A percentile compares a stretch with the other conserved stretches of the same genome.
phyloP scores from a whole-genome alignment of 2,797 vertebrate species.

The Xiphophorus birchmanni region DNA sequence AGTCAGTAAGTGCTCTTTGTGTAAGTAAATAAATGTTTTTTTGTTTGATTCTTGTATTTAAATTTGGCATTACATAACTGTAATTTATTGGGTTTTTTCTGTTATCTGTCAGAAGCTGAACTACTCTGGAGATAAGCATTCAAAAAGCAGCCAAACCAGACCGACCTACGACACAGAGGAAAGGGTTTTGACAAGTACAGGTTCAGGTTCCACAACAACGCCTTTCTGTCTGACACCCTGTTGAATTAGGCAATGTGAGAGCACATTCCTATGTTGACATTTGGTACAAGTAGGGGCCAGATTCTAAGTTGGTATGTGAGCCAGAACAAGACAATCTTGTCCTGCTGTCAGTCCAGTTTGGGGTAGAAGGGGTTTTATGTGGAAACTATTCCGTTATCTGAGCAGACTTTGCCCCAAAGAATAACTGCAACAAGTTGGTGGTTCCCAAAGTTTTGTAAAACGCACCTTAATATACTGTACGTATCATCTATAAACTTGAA shows the following conservation, averaged over 20 bases:
- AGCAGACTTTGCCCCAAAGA: slow-evolving; percentile 38
- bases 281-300: slow-evolving; percentile 8
- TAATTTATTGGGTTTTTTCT: not conserved
- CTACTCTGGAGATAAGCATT: slow-evolving; percentile 16
- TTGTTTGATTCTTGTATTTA: not conserved
- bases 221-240: slow-evolving; percentile 1
- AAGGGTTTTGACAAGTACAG: slow-evolving; percentile 18
- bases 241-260: slow-evolving; percentile 15
- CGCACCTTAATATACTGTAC: not conserved
- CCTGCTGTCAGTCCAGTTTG: slow-evolving; percentile 18
- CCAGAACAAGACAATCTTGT: slow-evolving; percentile 14
- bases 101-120: slow-evolving; percentile 7
- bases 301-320: slow-evolving; percentile 10
- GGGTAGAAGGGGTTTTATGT: slow-evolving; percentile 15
- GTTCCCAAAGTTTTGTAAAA: slow-evolving; percentile 12
- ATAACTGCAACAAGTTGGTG: not conserved
- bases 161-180: not conserved
- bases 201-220: slow-evolving; percentile 30
- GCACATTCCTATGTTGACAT: slow-evolving; percentile 43
- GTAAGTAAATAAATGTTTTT: not conserved
- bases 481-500: not conserved
- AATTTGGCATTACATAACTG: not conserved
- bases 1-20: not conserved
- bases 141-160: slow-evolving; percentile 13
- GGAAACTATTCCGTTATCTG: slow-evolving; percentile 30